A percentile compares a stretch with the other conserved stretches of the same genome.
Conservation (phyloP, 2,113 vertebrate genomes). For the Calyptommatus sinebrachiatus region DNA sequence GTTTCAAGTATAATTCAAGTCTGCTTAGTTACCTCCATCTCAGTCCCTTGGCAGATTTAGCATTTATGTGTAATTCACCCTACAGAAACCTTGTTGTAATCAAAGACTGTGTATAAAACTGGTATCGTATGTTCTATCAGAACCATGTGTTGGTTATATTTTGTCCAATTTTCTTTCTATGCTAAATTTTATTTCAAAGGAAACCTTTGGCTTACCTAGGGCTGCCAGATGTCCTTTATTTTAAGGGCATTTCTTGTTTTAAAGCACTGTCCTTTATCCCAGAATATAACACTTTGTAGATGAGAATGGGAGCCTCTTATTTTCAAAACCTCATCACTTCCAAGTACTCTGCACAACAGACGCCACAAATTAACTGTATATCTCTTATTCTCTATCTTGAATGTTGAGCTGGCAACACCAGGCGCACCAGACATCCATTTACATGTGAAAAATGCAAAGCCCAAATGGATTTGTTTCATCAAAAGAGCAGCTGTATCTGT, state of each 20-base stretch:
- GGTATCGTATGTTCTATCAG: slow-evolving; percentile 46
- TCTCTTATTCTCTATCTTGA: slow-evolving; percentile 20
- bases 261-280: slow-evolving; percentile 14
- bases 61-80: slow-evolving; percentile 41
- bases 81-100: slow-evolving; percentile 48
- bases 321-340: slow-evolving; percentile 1
- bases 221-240: slow-evolving; percentile 32
- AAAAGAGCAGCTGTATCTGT: slow-evolving; percentile 12
- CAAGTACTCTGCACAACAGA: slow-evolving; percentile 1
- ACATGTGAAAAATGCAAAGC: slow-evolving; percentile 35
- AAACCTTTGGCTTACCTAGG: slow-evolving; percentile 32
- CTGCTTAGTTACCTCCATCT: slow-evolving; percentile 61
- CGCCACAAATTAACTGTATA: neutral
- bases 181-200: slow-evolving; percentile 47
- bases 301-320: slow-evolving; percentile 10
- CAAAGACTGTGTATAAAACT: slow-evolving; percentile 50
- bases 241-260: slow-evolving; percentile 18
- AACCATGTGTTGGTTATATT: slow-evolving; percentile 30
- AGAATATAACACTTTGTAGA: slow-evolving; percentile 23
- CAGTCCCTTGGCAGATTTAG: slow-evolving; percentile 51
- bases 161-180: slow-evolving; percentile 31
- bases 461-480: slow-evolving; percentile 48
- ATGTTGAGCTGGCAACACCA: slow-evolving; percentile 14
- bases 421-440: slow-evolving; percentile 39
- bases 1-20: slow-evolving; percentile 62